Evolutionary conservation across 2,888 invertebrate species (phyloP).

Genomic region (Troides oblongomaculatus): DNA sequence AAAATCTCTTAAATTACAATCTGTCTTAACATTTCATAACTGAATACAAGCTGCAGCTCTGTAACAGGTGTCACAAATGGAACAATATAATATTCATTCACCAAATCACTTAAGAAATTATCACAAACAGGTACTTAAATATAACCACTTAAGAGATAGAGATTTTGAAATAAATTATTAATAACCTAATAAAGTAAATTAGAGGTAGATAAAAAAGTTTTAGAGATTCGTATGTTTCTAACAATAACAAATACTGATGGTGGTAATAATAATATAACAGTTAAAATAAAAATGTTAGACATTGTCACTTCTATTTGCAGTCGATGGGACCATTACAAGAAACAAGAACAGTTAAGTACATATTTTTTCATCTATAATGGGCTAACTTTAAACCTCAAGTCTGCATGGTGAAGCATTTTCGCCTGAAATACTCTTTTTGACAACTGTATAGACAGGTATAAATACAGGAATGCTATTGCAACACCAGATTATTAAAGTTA

Average conservation of each 20-base stretch:
- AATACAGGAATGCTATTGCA: too few species aligned
- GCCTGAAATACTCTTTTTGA: too few species aligned
- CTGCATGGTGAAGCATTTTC: too few species aligned
- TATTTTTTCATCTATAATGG: too few species aligned
- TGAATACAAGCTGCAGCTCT: slow-evolving; percentile 1
- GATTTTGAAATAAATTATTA: slow-evolving; percentile 67
- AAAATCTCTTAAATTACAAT: not conserved
- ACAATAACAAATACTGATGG: slow-evolving; percentile 72
- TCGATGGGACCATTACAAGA: slow-evolving; percentile 26
- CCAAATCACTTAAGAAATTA: slow-evolving; percentile 53
- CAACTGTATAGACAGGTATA: too few species aligned
- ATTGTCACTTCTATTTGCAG: slow-evolving; percentile 10
- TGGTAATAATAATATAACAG: slow-evolving; percentile 63
- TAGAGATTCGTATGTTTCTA: slow-evolving; percentile 71
- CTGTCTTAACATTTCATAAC: not conserved
- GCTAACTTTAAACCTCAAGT: too few species aligned
- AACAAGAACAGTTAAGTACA: slow-evolving; percentile 31
- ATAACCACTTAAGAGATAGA: slow-evolving; percentile 48
- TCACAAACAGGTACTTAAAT: slow-evolving; percentile 62
- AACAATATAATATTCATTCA: slow-evolving; percentile 31
- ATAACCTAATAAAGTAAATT: slow-evolving; percentile 66
- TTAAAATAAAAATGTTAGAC: slow-evolving; percentile 37
- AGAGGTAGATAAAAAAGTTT: slow-evolving; percentile 74
- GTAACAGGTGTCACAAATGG: slow-evolving; percentile 17
- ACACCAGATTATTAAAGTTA: too few species aligned